These are phyloP conservation scores for Drosophila crucigera DNA, from an alignment of 2,888 invertebrate genomes.

Conservation along the genomic window DNA sequence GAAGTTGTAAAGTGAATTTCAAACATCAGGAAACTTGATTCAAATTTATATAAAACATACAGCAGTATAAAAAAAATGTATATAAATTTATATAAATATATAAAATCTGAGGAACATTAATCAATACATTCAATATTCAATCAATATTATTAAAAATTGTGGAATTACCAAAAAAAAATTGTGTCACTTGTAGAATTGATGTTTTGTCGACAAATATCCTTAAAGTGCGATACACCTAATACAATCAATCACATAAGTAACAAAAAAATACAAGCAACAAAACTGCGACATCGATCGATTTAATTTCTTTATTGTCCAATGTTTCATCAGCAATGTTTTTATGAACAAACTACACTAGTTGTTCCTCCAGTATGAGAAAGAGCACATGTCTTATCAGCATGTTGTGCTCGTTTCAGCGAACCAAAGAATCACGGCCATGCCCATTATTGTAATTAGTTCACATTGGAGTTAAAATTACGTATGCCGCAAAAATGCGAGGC, in stretches of 20 bases:
- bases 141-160: neutral
- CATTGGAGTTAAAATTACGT: conserved; percentile 33
- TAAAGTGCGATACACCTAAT: conserved; percentile 1
- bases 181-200: conserved; percentile 4
- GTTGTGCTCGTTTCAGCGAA: conserved; percentile 44
- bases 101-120: neutral
- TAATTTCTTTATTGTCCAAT: conserved; percentile 51
- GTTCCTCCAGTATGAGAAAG: conserved; percentile 10
- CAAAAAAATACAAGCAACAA: neutral
- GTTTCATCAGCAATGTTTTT: conserved; percentile 14
- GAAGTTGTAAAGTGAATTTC: conserved; percentile 6
- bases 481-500: conserved; percentile 27
- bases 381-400: conserved; percentile 51
- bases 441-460: conserved; percentile 77
- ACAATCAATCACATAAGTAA: conserved; percentile 46
- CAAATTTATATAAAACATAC: neutral
- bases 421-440: conserved; percentile 43
- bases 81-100: neutral
- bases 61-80: neutral
- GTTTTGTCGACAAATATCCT: conserved; percentile 1
- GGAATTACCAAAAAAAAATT: neutral
- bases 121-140: conserved; percentile 2
- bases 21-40: neutral
- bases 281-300: conserved; percentile 34
- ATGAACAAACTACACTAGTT: conserved; percentile 26